A percentile compares a stretch with the other conserved stretches of the same genome.
These are phyloP conservation scores for Zosterops pallidus DNA, from an alignment of 2,113 vertebrate genomes.

Conservation along the genomic window DNA sequence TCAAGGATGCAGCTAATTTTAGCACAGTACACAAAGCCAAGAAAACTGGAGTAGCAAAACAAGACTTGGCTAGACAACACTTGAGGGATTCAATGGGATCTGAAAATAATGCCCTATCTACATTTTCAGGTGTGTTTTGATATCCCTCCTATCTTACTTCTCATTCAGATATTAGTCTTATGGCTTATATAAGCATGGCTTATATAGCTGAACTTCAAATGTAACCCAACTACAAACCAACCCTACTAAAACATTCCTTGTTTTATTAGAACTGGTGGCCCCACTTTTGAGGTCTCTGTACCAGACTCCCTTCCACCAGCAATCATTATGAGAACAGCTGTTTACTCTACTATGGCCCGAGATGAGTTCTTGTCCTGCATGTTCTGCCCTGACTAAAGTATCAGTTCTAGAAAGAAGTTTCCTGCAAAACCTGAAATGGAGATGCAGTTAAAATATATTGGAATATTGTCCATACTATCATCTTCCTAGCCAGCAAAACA, in stretches of 20 bases:
- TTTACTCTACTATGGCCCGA: neutral
- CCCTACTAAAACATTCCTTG: neutral
- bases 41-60: neutral
- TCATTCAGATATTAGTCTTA: neutral
- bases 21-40: neutral
- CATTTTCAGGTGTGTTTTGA: neutral
- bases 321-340: neutral
- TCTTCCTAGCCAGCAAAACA: neutral
- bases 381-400: neutral
- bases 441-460: neutral
- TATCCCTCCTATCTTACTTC: neutral
- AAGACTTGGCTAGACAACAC: neutral
- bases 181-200: neutral
- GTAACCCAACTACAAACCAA: neutral
- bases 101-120: neutral
- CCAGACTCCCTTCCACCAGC: neutral
- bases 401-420: neutral
- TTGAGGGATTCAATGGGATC: neutral
- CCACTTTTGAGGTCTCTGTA: neutral
- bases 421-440: neutral
- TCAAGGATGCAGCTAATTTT: slow-evolving; percentile 36
- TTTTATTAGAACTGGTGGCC: neutral
- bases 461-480: neutral
- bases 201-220: neutral
- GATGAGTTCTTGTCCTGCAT: neutral